A percentile compares a stretch with the other conserved stretches of the same genome.
These are phyloP conservation scores for Anagyrus pseudococci DNA, from an alignment of 2,888 invertebrate genomes.

Conservation along the genomic window DNA sequence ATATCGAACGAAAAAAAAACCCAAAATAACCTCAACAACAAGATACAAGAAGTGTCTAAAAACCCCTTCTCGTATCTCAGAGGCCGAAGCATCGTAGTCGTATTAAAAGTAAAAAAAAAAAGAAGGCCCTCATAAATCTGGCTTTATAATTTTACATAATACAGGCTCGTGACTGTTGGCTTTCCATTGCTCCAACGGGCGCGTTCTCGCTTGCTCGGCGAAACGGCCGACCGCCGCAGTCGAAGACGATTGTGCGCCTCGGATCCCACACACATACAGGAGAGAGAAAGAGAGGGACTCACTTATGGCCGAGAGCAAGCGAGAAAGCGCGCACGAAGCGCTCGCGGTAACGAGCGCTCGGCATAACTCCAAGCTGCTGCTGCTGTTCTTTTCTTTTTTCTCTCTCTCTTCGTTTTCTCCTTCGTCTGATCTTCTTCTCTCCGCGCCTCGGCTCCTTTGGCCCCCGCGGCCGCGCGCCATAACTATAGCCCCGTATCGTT, in stretches of 20 bases:
- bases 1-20: too few species aligned
- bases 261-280: not conserved
- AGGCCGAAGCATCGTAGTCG: too few species aligned
- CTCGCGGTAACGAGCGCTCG: conserved; percentile 6
- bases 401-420: not conserved
- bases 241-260: not conserved
- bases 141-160: conserved; percentile 12
- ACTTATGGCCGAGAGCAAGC: not conserved
- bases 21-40: too few species aligned
- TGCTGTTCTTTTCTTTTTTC: conserved; percentile 17
- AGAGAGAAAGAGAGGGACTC: not conserved
- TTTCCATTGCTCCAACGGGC: conserved; percentile 19
- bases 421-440: not conserved
- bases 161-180: conserved; percentile 16
- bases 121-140: conserved; percentile 1
- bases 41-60: too few species aligned
- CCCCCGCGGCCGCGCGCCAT: too few species aligned
- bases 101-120: too few species aligned
- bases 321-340: too few species aligned
- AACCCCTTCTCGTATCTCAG: too few species aligned
- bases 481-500: conserved; percentile 22
- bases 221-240: not conserved
- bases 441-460: too few species aligned
- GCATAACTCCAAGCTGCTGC: conserved; percentile 30
- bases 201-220: conserved; percentile 24